Conservation (phyloP, 1,140 invertebrate genomes). For the Drosophila ironensis region DNA sequence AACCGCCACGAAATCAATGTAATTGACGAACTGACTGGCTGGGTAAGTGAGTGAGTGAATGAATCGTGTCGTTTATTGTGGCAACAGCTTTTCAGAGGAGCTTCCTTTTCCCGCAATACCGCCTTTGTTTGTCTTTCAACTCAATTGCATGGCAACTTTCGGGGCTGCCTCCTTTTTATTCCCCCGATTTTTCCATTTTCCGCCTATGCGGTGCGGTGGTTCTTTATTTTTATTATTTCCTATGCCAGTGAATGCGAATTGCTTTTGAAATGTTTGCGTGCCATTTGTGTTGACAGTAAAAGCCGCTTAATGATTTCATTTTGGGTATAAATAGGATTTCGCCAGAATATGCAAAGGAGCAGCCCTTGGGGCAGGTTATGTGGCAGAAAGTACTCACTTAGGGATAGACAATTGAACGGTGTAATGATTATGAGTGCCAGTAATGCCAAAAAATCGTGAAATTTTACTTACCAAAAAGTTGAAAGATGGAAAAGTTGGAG, state of each 20-base stretch:
- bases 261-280: conserved; percentile 70
- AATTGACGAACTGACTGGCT: conserved; percentile 64
- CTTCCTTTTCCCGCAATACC: not conserved
- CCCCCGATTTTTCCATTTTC: too few relatives aligned
- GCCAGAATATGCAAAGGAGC: not conserved
- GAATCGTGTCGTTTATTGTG: conserved; percentile 60
- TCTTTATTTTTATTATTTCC: conserved; percentile 63
- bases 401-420: too few relatives aligned
- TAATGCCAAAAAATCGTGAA: too few relatives aligned
- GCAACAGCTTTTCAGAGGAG: conserved; percentile 29
- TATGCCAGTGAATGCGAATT: conserved; percentile 52
- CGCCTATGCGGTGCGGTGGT: conserved; percentile 29
- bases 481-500: too few relatives aligned
- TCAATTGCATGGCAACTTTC: conserved; percentile 67
- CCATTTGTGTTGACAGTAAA: conserved; percentile 72
- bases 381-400: too few relatives aligned
- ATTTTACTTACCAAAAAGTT: too few relatives aligned
- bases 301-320: conserved; percentile 72
- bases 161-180: conserved; percentile 9
- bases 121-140: conserved; percentile 70
- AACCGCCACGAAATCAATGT: conserved; percentile 62
- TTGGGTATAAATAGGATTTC: conserved; percentile 55
- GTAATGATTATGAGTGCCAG: too few relatives aligned
- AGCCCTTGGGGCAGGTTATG: too few relatives aligned
- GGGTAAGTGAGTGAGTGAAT: conserved; percentile 51